phyloP scores from a whole-genome alignment of 2,888 invertebrate genomes.

The Chymomyza procnemis region DNA sequence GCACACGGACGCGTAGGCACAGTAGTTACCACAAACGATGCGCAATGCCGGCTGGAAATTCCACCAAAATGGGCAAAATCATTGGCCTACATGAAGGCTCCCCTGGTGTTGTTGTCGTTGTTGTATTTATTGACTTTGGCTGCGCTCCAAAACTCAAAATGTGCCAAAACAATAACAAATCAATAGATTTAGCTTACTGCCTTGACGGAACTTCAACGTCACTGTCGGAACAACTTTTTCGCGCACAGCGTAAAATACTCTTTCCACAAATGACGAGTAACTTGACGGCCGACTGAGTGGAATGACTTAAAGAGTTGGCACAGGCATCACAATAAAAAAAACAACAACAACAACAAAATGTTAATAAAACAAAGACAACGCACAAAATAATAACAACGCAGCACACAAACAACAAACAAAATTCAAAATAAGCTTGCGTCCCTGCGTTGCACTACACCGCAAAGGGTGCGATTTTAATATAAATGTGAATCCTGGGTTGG shows the following conservation, averaged over 20 bases:
- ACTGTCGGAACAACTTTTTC: conserved; percentile 4
- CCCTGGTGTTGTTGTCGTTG: conserved; percentile 10
- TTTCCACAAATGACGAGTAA: background rate
- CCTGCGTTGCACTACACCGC: background rate
- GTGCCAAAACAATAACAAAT: background rate
- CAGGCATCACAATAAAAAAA: conserved; percentile 4
- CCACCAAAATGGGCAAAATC: background rate
- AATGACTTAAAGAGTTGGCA: conserved; percentile 26
- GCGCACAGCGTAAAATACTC: conserved; percentile 6
- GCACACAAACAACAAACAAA: background rate
- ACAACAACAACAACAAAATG: no score
- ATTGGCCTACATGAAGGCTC: background rate
- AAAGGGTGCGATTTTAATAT: background rate
- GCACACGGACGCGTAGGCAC: background rate
- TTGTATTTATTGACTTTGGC: conserved; percentile 23
- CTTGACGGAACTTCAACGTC: conserved; percentile 61
- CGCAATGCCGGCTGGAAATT: conserved; percentile 1
- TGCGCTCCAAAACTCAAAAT: conserved; percentile 11
- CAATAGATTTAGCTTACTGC: background rate
- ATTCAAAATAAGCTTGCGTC: background rate
- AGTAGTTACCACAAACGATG: background rate
- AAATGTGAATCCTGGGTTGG: background rate
- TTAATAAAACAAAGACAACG: background rate
- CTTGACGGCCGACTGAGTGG: conserved; percentile 10
- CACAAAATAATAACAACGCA: background rate